phyloP scores from a whole-genome alignment of 2,113 vertebrate species.

The Anoura caudifer region DNA sequence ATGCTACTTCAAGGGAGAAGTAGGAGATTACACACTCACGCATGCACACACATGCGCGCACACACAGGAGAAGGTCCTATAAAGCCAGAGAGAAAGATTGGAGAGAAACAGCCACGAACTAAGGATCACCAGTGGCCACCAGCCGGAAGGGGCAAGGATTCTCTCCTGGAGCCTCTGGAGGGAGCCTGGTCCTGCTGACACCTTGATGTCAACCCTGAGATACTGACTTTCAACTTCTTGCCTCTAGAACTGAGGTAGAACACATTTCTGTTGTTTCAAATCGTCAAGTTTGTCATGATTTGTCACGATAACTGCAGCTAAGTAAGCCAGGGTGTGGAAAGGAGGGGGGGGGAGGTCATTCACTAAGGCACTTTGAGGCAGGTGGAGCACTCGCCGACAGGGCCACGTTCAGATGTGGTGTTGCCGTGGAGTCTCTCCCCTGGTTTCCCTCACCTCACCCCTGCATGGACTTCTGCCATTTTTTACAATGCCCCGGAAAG shows the following conservation, averaged over 20 bases:
- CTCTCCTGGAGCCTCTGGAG: neutral
- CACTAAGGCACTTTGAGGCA: accelerated
- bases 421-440: too few relatives aligned
- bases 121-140: neutral
- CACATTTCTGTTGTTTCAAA: neutral
- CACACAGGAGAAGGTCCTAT: neutral
- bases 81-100: neutral
- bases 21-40: neutral
- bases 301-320: neutral
- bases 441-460: neutral
- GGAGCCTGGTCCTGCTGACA: accelerated
- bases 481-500: neutral
- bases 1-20: neutral
- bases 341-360: neutral
- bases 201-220: neutral
- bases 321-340: neutral
- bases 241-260: neutral
- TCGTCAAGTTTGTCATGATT: neutral
- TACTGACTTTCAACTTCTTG: neutral
- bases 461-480: neutral
- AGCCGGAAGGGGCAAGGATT: neutral
- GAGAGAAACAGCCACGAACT: neutral
- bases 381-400: neutral
- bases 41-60: too few relatives aligned
- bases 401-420: neutral